Percentiles rank a stretch among this genome's conserved stretches.
Evolutionary conservation across 2,888 invertebrate species (phyloP).

Genomic region (Sthenelais limicola): DNA sequence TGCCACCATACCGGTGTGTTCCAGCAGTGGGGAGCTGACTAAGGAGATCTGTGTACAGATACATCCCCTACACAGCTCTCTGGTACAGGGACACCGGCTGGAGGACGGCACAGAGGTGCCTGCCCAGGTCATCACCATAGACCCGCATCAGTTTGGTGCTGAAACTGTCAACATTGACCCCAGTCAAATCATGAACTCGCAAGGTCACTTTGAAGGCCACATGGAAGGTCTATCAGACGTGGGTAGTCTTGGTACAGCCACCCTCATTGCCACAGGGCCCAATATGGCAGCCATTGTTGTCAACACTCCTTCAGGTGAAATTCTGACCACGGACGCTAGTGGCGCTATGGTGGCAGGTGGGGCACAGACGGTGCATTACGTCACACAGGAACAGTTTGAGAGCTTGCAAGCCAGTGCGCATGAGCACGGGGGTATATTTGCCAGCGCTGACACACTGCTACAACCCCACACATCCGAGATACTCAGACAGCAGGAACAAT

Average conservation of each 20-base stretch:
- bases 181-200: conserved; percentile 12
- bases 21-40: neutral
- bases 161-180: conserved; percentile 7
- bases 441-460: neutral
- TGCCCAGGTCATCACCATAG: conserved; percentile 34
- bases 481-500: conserved; percentile 15
- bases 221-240: conserved; percentile 6
- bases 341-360: neutral
- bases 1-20: conserved; percentile 28
- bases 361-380: conserved; percentile 4
- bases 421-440: conserved; percentile 4
- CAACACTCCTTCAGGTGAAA: conserved; percentile 14
- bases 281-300: conserved; percentile 30
- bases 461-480: conserved; percentile 17
- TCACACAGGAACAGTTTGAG: conserved; percentile 32
- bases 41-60: conserved; percentile 30
- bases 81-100: neutral
- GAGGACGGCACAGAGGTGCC: conserved; percentile 32
- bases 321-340: neutral
- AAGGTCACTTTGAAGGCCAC: conserved; percentile 21
- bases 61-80: neutral
- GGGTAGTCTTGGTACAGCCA: conserved; percentile 5
- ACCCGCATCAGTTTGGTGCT: neutral
- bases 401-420: conserved; percentile 24
- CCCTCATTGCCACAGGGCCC: conserved; percentile 38